Evolutionary conservation across 2,888 invertebrate species (phyloP), one percentile per base, ranked within the genome.

Genomic region (Stegana nigrithorax): DNA sequence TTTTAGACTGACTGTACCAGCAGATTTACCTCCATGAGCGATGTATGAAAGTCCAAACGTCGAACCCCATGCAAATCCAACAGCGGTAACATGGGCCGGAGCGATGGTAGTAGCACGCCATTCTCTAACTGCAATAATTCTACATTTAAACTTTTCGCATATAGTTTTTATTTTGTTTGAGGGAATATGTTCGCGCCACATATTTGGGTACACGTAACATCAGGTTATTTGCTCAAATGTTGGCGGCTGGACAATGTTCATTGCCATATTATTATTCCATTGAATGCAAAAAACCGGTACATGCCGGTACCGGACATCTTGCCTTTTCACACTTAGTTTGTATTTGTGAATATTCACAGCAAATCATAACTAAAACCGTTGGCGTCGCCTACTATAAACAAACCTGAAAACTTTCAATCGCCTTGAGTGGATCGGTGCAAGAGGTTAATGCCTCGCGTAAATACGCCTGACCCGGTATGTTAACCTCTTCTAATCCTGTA

Each of bases 351-450:
- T n/a, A 39, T 4, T 32, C 3, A 10, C 32, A n/a, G 32, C 32
- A 21, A 45, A 21, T 7, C 10, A 45, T 25, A 19, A 7, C 3
- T 17, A 25, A 47, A 1, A 7, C 12, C n/a, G n/a, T n/a, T n/a
- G n/a, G n/a, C n/a, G n/a, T n/a, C n/a, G n/a, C n/a, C 2, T 6
- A 50, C 23, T 10, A 26, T 25, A 58, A 58, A 65, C 67, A 73
- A 83, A 91, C 91, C 88, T 98, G 97, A 88, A 98, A 98, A 85
- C 97, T 97, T 88, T 97, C 97, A 68, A 98, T 98, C n/a, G 98
- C 97, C 87, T 96, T 96, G 39, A 98, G 84, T 10, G 98, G 98
- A 87, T 98, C 97, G 0, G 96, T 95, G 83, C 97, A 97, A 79
- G 95, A 97, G 12, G 97, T 97, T 14, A 98, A 88, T 10, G 97